phyloP scores from a whole-genome alignment of 1,140 invertebrate species.

The Drosophila aff. region DNA sequence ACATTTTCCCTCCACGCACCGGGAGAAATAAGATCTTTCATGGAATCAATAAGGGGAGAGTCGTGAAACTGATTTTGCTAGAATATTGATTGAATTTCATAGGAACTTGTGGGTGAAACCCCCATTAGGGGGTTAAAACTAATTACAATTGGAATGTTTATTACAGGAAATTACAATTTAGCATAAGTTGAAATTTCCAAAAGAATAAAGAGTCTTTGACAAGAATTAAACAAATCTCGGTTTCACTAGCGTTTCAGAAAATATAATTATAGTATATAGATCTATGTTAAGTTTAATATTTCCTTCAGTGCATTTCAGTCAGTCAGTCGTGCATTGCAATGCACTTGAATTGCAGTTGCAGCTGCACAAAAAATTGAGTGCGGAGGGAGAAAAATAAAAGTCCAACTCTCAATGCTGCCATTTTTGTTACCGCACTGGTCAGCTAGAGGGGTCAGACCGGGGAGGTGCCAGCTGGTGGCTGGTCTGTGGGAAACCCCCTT shows the following conservation, averaged over 20 bases:
- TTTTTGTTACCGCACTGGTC: slow-evolving; percentile 60
- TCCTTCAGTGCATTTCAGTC: slow-evolving; percentile 17
- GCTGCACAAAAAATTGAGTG: slow-evolving; percentile 55
- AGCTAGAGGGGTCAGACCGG: slow-evolving; percentile 17
- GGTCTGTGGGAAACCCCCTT: neutral
- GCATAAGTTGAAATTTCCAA: neutral
- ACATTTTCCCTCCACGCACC: slow-evolving; percentile 6
- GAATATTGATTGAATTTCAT: slow-evolving; percentile 5
- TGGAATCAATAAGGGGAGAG: neutral
- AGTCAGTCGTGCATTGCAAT: slow-evolving; percentile 59
- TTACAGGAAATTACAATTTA: too few species aligned
- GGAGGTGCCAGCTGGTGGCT: neutral
- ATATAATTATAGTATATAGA: too few species aligned
- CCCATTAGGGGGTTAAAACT: neutral
- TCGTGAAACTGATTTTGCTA: neutral
- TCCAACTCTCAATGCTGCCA: slow-evolving; percentile 60
- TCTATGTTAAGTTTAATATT: neutral
- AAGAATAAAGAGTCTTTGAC: neutral
- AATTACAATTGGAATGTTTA: neutral
- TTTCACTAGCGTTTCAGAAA: too few species aligned
- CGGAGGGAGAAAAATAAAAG: slow-evolving; percentile 43
- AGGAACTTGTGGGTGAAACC: neutral
- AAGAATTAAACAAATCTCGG: too few species aligned
- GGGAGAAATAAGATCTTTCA: slow-evolving; percentile 5
- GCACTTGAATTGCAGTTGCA: slow-evolving; percentile 61